Evolutionary conservation across 2,113 vertebrate species (phyloP).

Genomic region (Suncus etruscus): DNA sequence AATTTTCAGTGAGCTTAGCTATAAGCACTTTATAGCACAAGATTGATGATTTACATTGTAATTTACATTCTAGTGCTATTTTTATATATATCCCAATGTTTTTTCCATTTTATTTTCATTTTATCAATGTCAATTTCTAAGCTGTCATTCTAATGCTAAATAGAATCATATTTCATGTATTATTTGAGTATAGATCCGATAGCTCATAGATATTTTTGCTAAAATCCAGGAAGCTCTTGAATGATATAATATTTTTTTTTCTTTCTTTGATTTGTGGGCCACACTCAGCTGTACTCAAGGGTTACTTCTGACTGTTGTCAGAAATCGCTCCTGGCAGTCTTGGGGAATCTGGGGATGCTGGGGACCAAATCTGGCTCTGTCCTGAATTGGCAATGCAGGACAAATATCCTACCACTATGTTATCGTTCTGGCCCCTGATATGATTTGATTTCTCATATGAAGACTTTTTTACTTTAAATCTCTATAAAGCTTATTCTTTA

Average conservation of each 20-base stretch:
- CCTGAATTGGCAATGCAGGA: too few species aligned
- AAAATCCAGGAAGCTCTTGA: background rate
- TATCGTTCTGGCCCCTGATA: background rate
- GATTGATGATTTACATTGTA: slow-evolving; percentile 20
- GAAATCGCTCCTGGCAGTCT: too few species aligned
- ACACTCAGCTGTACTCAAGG: too few species aligned
- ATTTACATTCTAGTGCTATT: slow-evolving; percentile 10
- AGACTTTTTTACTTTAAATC: background rate
- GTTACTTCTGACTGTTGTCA: too few species aligned
- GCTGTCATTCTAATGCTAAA: background rate
- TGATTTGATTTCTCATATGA: background rate
- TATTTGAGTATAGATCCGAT: background rate
- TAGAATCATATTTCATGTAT: background rate
- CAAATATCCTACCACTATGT: too few species aligned
- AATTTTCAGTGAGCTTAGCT: background rate
- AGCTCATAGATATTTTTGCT: background rate
- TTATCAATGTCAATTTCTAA: background rate
- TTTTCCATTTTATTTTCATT: slow-evolving; percentile 17
- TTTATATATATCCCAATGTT: background rate
- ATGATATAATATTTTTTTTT: background rate
- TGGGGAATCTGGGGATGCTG: too few species aligned
- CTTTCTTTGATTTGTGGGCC: too few species aligned
- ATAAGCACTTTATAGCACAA: background rate
- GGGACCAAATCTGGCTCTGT: too few species aligned
- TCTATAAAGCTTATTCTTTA: background rate